These are phyloP conservation scores for Hydrochoerus hydrochaeris DNA, from an alignment of 2,113 vertebrate genomes.

Conservation along the genomic window DNA sequence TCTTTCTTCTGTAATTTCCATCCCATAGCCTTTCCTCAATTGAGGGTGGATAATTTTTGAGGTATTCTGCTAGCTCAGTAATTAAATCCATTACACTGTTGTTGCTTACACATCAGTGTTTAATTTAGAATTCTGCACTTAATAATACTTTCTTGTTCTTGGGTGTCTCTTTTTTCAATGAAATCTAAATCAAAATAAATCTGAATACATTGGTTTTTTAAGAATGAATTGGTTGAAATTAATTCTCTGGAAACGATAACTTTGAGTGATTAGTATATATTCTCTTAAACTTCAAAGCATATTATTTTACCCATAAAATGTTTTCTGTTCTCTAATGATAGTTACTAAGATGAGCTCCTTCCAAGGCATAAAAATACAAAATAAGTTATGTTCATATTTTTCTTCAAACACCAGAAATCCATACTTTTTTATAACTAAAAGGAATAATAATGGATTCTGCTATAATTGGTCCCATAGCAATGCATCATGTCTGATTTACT, in stretches of 20 bases:
- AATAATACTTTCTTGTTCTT: background rate
- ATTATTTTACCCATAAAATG: background rate
- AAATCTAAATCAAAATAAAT: background rate
- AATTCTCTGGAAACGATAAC: background rate
- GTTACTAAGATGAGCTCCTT: background rate
- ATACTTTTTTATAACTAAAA: background rate
- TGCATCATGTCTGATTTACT: background rate
- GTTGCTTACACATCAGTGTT: background rate
- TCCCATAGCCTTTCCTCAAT: background rate
- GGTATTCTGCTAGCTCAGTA: background rate
- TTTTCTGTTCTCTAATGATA: background rate
- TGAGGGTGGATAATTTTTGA: background rate
- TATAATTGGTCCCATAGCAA: background rate
- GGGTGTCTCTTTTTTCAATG: background rate
- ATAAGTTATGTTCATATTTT: background rate
- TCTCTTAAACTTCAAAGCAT: background rate
- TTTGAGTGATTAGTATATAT: background rate
- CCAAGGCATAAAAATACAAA: background rate
- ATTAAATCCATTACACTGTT: background rate
- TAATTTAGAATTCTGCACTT: background rate
- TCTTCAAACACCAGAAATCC: background rate
- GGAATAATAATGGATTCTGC: background rate
- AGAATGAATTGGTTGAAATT: background rate
- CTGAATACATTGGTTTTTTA: background rate
- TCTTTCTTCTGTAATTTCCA: background rate